phyloP scores from a whole-genome alignment of 2,888 invertebrate genomes.

The Agonopterix heracliana region DNA sequence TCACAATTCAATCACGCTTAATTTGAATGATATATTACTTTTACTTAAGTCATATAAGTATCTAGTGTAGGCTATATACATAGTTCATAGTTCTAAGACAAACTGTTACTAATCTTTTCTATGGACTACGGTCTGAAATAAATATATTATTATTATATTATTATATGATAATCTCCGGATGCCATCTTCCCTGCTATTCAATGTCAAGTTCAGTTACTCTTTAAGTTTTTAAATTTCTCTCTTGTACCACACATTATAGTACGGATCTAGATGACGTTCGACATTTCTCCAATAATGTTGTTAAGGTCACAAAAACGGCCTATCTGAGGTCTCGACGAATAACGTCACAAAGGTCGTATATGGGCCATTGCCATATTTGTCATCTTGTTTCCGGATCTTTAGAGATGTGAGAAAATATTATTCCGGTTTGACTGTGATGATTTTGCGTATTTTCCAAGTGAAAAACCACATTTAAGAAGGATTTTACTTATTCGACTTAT shows the following conservation, averaged over 20 bases:
- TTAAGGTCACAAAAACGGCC: constrained; percentile 45
- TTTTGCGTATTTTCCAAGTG: not conserved
- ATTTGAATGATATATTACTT: too few species aligned
- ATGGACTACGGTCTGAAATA: too few species aligned
- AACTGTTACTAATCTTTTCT: too few species aligned
- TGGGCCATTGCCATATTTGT: constrained; percentile 20
- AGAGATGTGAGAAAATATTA: not conserved
- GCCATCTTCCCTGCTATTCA: constrained; percentile 1
- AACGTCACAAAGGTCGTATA: constrained; percentile 26
- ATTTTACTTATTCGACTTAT: not conserved
- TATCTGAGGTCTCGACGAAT: constrained; percentile 31
- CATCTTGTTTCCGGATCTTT: constrained; percentile 12
- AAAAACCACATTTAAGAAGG: too few species aligned
- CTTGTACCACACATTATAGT: constrained; percentile 4
- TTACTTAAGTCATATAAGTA: too few species aligned
- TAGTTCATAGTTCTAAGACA: too few species aligned
- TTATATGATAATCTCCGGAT: not conserved
- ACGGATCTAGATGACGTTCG: constrained; percentile 61
- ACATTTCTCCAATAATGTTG: constrained; percentile 47
- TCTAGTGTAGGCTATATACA: too few species aligned
- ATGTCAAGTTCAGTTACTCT: constrained; percentile 25
- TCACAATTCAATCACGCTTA: too few species aligned
- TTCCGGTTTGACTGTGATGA: not conserved
- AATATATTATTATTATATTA: too few species aligned
- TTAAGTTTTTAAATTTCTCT: too few species aligned